These are phyloP conservation scores for Parelbella ahira DNA, from an alignment of 2,888 invertebrate species.

Conservation along the genomic window DNA sequence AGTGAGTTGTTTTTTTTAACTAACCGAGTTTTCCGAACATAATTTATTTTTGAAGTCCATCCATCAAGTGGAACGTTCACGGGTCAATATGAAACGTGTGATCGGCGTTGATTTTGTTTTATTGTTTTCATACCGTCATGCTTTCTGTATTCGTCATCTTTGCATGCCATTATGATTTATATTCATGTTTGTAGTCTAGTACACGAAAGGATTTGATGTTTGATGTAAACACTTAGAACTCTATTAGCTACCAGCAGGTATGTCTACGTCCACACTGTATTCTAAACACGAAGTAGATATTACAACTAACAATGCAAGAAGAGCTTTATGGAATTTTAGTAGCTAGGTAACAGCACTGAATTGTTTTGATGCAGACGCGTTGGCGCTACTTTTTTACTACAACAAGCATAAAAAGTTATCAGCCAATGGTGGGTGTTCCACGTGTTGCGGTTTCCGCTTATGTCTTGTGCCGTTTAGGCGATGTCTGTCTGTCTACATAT, in stretches of 20 bases:
- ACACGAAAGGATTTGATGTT: conserved; percentile 38
- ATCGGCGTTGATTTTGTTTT: conserved; percentile 40
- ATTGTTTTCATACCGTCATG: conserved; percentile 59
- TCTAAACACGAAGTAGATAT: conserved; percentile 58
- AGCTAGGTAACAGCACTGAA: conserved; percentile 44
- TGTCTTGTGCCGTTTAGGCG: conserved; percentile 59
- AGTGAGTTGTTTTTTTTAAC: conserved; percentile 78
- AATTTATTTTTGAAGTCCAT: conserved; percentile 81
- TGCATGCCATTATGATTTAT: conserved; percentile 72
- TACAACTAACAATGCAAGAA: conserved; percentile 61
- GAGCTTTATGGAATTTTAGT: conserved; percentile 50
- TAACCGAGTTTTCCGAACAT: conserved; percentile 59
- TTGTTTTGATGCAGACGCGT: conserved; percentile 37
- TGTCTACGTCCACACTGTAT: conserved; percentile 50
- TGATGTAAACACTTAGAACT: conserved; percentile 32
- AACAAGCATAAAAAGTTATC: conserved; percentile 58
- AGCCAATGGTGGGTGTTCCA: conserved; percentile 38
- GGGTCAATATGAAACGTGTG: conserved; percentile 33
- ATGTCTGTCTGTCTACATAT: conserved; percentile 70
- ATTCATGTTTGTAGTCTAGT: conserved; percentile 57
- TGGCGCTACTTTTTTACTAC: conserved; percentile 79
- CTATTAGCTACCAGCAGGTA: conserved; percentile 41
- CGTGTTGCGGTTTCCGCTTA: conserved; percentile 37
- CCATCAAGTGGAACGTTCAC: conserved; percentile 42
- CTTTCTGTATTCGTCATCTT: conserved; percentile 66